Evolutionary conservation across 2,888 invertebrate species (phyloP).

Genomic region (Anaspis maculata): DNA sequence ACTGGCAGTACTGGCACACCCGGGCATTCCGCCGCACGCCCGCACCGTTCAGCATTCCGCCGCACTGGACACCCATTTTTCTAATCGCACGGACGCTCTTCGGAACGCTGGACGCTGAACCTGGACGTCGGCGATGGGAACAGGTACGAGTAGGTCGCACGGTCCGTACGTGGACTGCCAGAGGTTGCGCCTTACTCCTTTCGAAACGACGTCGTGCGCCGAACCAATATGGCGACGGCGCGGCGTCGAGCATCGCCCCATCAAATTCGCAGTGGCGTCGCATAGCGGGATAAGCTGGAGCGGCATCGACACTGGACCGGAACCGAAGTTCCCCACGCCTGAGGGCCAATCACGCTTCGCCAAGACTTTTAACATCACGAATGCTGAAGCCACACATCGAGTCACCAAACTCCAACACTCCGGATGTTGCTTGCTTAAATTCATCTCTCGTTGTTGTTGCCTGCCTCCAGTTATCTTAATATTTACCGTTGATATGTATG

Average conservation of each 20-base stretch:
- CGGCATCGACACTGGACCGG: not conserved
- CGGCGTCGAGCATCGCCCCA: conserved; percentile 10
- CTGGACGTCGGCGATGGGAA: conserved; percentile 27
- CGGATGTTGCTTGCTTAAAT: too few species aligned
- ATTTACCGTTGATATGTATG: too few species aligned
- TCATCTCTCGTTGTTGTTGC: too few species aligned
- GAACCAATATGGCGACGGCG: conserved; percentile 21
- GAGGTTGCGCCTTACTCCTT: conserved; percentile 22
- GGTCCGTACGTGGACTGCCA: conserved; percentile 24
- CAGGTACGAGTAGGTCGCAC: conserved; percentile 15
- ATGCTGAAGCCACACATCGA: too few species aligned
- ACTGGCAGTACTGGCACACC: conserved; percentile 21
- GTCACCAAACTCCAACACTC: too few species aligned
- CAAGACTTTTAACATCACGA: too few species aligned
- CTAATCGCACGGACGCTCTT: conserved; percentile 13
- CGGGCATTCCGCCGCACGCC: conserved; percentile 30
- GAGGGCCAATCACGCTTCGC: too few species aligned
- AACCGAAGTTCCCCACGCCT: not conserved
- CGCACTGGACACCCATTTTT: conserved; percentile 32
- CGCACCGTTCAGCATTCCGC: conserved; percentile 17
- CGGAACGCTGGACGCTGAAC: conserved; percentile 15
- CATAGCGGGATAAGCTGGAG: not conserved
- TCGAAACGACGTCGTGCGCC: conserved; percentile 14
- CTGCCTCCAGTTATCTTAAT: too few species aligned
- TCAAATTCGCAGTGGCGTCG: conserved; percentile 4